phyloP scores from a whole-genome alignment of 2,888 invertebrate genomes.

The Acleris literana region DNA sequence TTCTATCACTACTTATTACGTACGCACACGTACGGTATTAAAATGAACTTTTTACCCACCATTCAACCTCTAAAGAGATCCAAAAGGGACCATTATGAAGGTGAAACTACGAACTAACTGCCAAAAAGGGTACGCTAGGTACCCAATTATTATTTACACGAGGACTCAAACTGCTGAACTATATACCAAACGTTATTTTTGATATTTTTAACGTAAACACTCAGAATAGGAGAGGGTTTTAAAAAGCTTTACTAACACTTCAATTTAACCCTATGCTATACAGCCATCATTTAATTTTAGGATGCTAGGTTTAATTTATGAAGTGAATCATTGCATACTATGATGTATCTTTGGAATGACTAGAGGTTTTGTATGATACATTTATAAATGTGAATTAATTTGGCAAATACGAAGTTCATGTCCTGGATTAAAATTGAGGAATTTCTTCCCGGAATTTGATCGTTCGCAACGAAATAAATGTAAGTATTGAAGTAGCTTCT shows the following conservation, averaged over 20 bases:
- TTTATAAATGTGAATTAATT: too few relatives aligned
- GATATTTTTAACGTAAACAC: conserved; percentile 12
- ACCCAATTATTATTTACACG: conserved; percentile 32
- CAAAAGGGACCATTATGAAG: conserved; percentile 27
- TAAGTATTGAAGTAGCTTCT: too few relatives aligned
- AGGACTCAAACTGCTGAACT: conserved; percentile 8
- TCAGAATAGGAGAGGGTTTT: neutral
- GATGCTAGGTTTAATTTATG: neutral
- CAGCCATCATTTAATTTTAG: neutral
- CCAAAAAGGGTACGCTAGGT: conserved; percentile 26
- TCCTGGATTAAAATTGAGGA: too few relatives aligned
- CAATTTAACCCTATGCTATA: too few relatives aligned
- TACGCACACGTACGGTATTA: conserved; percentile 1
- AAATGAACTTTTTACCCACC: conserved; percentile 12
- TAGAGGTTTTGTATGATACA: too few relatives aligned
- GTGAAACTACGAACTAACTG: conserved; percentile 31
- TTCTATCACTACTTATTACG: conserved; percentile 23
- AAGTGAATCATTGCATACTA: too few relatives aligned
- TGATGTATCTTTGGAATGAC: too few relatives aligned
- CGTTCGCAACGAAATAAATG: too few relatives aligned
- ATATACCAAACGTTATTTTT: conserved; percentile 4
- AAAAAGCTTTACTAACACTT: neutral
- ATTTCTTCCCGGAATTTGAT: too few relatives aligned
- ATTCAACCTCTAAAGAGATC: conserved; percentile 24
- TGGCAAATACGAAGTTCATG: too few relatives aligned